Evolutionary conservation across 2,888 invertebrate species (phyloP).

Genomic region (Drosophila engyochracea): DNA sequence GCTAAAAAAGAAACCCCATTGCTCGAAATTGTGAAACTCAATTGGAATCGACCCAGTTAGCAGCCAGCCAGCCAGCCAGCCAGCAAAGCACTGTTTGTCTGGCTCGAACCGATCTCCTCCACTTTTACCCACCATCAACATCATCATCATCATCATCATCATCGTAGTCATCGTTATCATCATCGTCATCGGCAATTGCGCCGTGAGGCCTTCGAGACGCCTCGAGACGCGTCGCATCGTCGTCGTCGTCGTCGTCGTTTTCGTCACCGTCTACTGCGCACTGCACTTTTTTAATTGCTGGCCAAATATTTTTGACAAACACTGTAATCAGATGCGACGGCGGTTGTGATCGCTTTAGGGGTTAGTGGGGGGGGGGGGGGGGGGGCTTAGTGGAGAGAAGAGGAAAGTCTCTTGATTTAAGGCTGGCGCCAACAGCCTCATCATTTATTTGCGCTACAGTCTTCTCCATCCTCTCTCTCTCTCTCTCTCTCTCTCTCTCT

Average conservation of each 20-base stretch:
- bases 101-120: slow-evolving; percentile 46
- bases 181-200: slow-evolving; percentile 42
- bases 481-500: background rate
- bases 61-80: slow-evolving; percentile 3
- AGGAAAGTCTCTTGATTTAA: slow-evolving; percentile 14
- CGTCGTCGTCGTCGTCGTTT: slow-evolving; percentile 14
- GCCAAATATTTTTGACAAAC: slow-evolving; percentile 76
- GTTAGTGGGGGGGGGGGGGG: background rate
- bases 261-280: slow-evolving; percentile 74
- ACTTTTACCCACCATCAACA: slow-evolving; percentile 34
- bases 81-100: slow-evolving; percentile 31
- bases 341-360: slow-evolving; percentile 25
- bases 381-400: background rate
- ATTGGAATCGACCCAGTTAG: slow-evolving; percentile 67
- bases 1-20: slow-evolving; percentile 39
- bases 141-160: background rate
- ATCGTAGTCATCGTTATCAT: background rate
- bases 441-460: slow-evolving; percentile 32
- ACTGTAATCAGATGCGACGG: slow-evolving; percentile 69
- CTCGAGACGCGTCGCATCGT: slow-evolving; percentile 28
- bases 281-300: slow-evolving; percentile 75
- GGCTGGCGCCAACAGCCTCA: slow-evolving; percentile 47
- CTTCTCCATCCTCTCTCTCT: background rate
- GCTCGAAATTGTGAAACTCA: slow-evolving; percentile 65
- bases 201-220: slow-evolving; percentile 26